Evolutionary conservation across 1,140 invertebrate species (phyloP), one percentile per base, ranked within the genome.

Genomic region (Augochlora pura): DNA sequence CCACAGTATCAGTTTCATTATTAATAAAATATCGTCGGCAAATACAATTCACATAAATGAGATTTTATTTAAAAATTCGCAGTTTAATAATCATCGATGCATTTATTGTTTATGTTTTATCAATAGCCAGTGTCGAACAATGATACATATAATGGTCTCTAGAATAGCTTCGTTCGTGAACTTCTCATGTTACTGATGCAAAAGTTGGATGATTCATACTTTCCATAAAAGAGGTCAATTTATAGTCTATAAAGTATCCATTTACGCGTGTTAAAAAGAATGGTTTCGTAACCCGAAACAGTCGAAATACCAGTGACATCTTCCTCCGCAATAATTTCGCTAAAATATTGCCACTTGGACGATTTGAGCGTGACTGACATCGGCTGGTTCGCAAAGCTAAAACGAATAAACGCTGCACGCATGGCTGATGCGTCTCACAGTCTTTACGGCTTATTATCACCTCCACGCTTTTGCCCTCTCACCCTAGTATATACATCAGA

Each of bases 1-100:
- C 98, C 97, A 99, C 99, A 3, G 95, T 97, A 87, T 97, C 96
- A 27, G 93, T 92, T 73, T 93, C 32, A 32, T 32, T 32, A 32
- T 32, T 32, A 32, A 32, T 32, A 32, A 32, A 32, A 32, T 32
- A 32, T 32, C 32, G 4, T 32, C 32, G 32, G 32, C 32, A 32
- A 32, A 32, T 32, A 32, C 4, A 4, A 32, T 32, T 32, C 32
- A 32, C 4, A 4, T 1, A 32, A 32, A 32, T 32, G 32, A 4
- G 32, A 32, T 2, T 32, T 32, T 4, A 32, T 32, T 1, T 32
- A 1, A 32, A 32, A 4, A 32, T 32, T 4, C 32, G 32, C 32
- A 32, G 32, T 32, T 32, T 32, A 1, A 32, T 32, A 1, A 63
- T 66, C 21, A 23, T 25, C 42, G n/a, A 70, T 54, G 39, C 46